Percentiles rank a stretch among this genome's conserved stretches.
These are phyloP conservation scores for Homarus americanus DNA, from an alignment of 1,140 invertebrate species.

Conservation along the genomic window DNA sequence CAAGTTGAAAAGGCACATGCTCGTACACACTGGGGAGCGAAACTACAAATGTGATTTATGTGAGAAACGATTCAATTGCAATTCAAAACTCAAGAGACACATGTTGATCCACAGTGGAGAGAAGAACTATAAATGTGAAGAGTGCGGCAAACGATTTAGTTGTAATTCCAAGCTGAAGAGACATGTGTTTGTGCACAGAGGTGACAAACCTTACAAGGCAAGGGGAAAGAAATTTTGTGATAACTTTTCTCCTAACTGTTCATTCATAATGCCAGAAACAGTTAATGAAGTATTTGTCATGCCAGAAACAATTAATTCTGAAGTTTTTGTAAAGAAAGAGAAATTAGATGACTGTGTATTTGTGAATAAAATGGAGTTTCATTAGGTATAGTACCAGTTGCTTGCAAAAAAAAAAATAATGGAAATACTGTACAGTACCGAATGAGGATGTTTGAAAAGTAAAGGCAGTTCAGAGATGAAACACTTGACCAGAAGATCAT, in stretches of 20 bases:
- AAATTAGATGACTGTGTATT: constrained; percentile 25
- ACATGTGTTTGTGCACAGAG: constrained; percentile 39
- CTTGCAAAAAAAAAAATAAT: too few relatives aligned
- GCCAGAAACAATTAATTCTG: constrained; percentile 1
- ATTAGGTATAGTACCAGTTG: too few relatives aligned
- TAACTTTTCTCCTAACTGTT: constrained; percentile 35
- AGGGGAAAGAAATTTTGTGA: constrained; percentile 15
- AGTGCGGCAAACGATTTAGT: constrained; percentile 40
- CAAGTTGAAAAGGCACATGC: constrained; percentile 48
- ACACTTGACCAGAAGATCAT: too few relatives aligned
- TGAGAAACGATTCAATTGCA: constrained; percentile 41
- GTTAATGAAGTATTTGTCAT: constrained; percentile 54
- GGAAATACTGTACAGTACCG: too few relatives aligned
- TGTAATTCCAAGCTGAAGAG: constrained; percentile 54
- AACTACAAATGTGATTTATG: constrained; percentile 40
- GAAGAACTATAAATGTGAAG: constrained; percentile 44
- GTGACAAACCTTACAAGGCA: not conserved
- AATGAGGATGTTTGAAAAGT: too few relatives aligned
- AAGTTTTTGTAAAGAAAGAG: constrained; percentile 20
- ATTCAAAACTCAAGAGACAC: constrained; percentile 50
- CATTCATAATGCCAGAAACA: constrained; percentile 43
- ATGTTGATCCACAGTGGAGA: constrained; percentile 52
- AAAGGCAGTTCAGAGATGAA: too few relatives aligned
- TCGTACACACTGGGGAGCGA: constrained; percentile 46
- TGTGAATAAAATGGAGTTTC: constrained; percentile 28